Evolutionary conservation across 2,888 invertebrate species (phyloP), one percentile per base, ranked within the genome.

Genomic region (Drosophila mettleri): DNA sequence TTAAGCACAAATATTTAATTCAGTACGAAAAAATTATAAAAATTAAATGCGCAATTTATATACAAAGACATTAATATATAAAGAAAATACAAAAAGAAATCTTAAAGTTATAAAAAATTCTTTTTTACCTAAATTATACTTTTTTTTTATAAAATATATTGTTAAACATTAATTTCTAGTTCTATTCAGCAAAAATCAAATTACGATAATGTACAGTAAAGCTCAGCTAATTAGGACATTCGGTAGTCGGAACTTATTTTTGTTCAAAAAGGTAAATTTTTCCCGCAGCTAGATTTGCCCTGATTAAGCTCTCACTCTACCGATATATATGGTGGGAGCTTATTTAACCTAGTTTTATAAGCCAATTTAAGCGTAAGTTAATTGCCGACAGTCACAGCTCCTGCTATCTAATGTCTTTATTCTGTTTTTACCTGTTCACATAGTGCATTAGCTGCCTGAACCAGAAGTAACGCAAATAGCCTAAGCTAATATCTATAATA

Each of bases 341-440:
- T 45, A 16, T n/a, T 45, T 45, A 45, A 45, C 43, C 43, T 45
- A 45, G 10, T 45, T 45, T 45, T 45, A 45, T 24, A 45, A 45
- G 43, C 16, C 16, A 45, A 27, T 43, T 24, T 24, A n/a, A 43
- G 4, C 24, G 43, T 43, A 24, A 43, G n/a, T 24, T 22, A 43
- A 43, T 22, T 43, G 24, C 43, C 20, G 22, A 39, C 20, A 18
- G 39, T 20, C 14, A 41, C 41, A 24, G 22, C 41, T 24, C 8
- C n/a, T 24, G 43, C 24, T n/a, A 14, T 22, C 43, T 27, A 27
- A 27, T 45, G 27, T 10, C 43, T 29, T 0, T 18, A 16, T 12
- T 46, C 46, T 29, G 16, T 46, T 18, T 46, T 46, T 18, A 46
- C 27, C 29, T 12, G n/a, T 7, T 12, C 22, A 43, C 14, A 18